Conservation (phyloP, 2,797 vertebrate species). For the Takifugu rubripes region DNA sequence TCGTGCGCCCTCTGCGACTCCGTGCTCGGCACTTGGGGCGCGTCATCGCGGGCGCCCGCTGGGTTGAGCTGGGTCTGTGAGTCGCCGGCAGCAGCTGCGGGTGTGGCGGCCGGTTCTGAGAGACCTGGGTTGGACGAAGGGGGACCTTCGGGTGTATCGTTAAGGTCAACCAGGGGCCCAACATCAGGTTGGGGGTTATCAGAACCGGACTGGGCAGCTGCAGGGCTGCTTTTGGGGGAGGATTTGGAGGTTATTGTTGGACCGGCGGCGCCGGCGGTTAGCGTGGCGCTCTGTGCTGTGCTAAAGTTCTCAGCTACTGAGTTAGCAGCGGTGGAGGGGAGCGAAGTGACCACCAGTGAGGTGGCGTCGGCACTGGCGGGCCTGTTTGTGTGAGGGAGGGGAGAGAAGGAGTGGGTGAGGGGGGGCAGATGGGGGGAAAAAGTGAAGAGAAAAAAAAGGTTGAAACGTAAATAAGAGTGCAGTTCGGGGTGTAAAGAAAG, state of each 20-base stretch:
- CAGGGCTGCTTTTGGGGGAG: conserved; percentile 74
- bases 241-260: conserved; percentile 72
- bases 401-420: not conserved
- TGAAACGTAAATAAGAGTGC: too few relatives aligned
- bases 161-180: conserved; percentile 93
- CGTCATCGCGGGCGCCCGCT: conserved; percentile 81
- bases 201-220: conserved; percentile 38
- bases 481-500: too few relatives aligned
- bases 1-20: too few relatives aligned
- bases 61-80: conserved; percentile 91
- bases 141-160: conserved; percentile 70
- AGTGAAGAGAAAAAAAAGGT: too few relatives aligned
- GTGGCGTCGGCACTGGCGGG: conserved; percentile 83
- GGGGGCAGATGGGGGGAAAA: not conserved
- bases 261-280: conserved; percentile 83
- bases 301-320: conserved; percentile 90
- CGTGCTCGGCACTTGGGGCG: conserved; percentile 72
- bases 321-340: conserved; percentile 91
- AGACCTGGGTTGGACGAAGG: conserved; percentile 55
- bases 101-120: conserved; percentile 65
- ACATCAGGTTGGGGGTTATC: conserved; percentile 75
- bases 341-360: conserved; percentile 86
- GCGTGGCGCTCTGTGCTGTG: conserved; percentile 86
- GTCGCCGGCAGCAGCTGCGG: conserved; percentile 47
- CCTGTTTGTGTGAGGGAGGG: conserved; percentile 74